Base-by-base conservation (phyloP, 1,140 invertebrate genomes). In the Brachionus asplanchnoidis region DNA sequence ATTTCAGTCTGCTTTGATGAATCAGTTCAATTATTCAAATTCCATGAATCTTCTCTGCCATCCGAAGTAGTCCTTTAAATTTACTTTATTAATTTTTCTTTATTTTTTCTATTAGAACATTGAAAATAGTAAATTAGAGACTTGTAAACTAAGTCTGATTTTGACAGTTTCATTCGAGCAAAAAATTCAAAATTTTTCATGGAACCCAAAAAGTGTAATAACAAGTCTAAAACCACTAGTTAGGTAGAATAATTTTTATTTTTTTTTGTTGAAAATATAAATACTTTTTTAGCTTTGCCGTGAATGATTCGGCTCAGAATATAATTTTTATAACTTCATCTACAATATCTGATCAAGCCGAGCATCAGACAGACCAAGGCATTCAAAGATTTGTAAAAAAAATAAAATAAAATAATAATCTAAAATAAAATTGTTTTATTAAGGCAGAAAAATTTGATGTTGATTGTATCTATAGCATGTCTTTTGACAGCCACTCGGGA, bases 361-460 rank as follows among this genome's bases (percentile, higher is more conserved):
- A 50, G 1, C 40, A 77, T 28, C n/a, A 46, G 14, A 53, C 7
- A 20, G 73, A 36, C 20, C 73, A 77, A 53, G 46, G 26, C 26
- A 50, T 77, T 50, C 73, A 77, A 46, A 20, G 12, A 26, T 14
- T 32, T 50, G 73, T 77, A 77, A 26, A 23, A 5, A 44, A 75
- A 42, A 42, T 17, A 40, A 36, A 40, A 28, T 40, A 12, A 73
- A 73, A 14, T 0, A 11, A 32, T 20, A 7, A 6, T 36, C 32
- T n/a, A 20, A 40, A 73, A n/a, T 73, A 42, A n/a, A 36, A 7
- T 5, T 36, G 0, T 36, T 36, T 36, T 36, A 42, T 17, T 14
- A 53, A 77, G 73, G 23, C 3, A 2, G 73, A 77, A 46, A 77
- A 77, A 77, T 77, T 77, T 50, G 73, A 77, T 50, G 73, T 77